Conservation (phyloP, 2,797 vertebrate species). For the Trachops cirrhosus region DNA sequence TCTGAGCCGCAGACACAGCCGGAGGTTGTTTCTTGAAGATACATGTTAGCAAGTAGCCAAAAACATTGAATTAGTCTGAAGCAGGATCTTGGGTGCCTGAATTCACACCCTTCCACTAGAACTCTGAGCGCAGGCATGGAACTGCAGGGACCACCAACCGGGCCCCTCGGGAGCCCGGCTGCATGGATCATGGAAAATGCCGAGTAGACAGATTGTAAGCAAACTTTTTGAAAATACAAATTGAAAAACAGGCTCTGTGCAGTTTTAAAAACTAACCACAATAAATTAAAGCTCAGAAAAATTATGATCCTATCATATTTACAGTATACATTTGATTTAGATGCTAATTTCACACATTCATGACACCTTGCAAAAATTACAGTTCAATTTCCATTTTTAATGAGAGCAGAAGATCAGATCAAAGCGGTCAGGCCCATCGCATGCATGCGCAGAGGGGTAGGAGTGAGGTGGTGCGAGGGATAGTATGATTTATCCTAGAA, state of each 20-base stretch:
- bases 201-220: accelerated
- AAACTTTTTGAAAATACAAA: not conserved
- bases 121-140: accelerated
- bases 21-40: not conserved
- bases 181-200: not conserved
- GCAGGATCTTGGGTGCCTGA: not conserved
- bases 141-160: not conserved
- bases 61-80: not conserved
- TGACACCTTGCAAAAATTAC: not conserved
- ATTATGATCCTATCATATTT: not conserved
- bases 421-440: not conserved
- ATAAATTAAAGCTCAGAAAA: not conserved
- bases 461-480: not conserved
- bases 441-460: not conserved
- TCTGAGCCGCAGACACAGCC: accelerated
- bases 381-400: not conserved
- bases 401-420: not conserved
- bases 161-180: not conserved
- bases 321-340: not conserved
- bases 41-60: not conserved
- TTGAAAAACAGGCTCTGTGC: not conserved
- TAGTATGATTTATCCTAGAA: not conserved
- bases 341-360: not conserved
- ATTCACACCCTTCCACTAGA: not conserved
- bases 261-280: not conserved